These are phyloP conservation scores for Chrysaora quinquecirrha DNA, from an alignment of 30 jellyfish, hydroid and myxozoan genomes.

Conservation along the genomic window DNA sequence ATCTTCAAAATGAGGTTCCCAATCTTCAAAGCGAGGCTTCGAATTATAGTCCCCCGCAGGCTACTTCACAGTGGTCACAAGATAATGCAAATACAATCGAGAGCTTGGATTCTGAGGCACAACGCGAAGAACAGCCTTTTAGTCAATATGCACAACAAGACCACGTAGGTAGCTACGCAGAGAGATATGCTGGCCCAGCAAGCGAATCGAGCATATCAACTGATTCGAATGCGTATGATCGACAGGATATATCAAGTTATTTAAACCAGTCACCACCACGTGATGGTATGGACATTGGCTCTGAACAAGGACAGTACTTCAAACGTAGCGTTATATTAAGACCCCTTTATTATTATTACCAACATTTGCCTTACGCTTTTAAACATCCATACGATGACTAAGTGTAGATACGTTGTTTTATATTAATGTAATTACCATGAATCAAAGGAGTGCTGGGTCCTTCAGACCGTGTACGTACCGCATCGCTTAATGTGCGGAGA, in stretches of 20 bases:
- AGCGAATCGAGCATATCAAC: constrained; percentile 39
- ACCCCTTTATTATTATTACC: constrained; percentile 51
- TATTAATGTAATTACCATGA: too few species aligned
- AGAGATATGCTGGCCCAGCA: not conserved
- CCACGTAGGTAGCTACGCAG: constrained; percentile 27
- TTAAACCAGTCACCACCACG: constrained; percentile 29
- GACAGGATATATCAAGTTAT: constrained; percentile 61
- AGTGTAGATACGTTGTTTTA: not conserved
- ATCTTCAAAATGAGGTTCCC: not conserved
- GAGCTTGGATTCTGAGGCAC: constrained; percentile 66
- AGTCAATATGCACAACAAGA: constrained; percentile 34
- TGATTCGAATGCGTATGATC: constrained; percentile 59
- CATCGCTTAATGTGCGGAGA: too few species aligned
- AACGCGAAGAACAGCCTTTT: constrained; percentile 58
- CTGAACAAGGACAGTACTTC: constrained; percentile 50
- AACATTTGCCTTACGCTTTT: constrained; percentile 60
- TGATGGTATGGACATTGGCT: constrained; percentile 33
- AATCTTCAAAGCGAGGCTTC: not conserved
- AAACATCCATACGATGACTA: constrained; percentile 64
- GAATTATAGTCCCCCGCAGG: constrained; percentile 8
- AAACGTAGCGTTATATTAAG: constrained; percentile 60
- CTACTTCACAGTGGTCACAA: constrained; percentile 33
- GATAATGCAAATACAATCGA: constrained; percentile 14
- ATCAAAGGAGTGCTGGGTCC: too few species aligned
- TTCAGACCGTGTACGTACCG: too few species aligned